Conservation (phyloP, 2,797 vertebrate genomes). For the Neomorphus geoffroyi region DNA sequence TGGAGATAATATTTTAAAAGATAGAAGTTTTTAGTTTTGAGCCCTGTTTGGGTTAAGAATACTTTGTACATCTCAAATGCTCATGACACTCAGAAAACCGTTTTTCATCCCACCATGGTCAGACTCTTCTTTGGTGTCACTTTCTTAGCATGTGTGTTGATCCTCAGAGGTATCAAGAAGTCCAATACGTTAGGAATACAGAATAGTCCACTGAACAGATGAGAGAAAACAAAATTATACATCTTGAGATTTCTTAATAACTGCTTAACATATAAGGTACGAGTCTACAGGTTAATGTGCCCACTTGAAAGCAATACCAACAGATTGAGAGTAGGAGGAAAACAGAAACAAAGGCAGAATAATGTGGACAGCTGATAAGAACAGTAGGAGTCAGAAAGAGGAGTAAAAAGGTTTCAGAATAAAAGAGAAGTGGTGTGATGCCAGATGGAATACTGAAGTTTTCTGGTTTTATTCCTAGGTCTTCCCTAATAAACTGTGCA, state of each 20-base stretch:
- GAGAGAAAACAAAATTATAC: neutral
- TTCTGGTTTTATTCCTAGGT: neutral
- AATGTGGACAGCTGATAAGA: neutral
- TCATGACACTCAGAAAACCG: neutral
- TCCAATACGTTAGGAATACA: neutral
- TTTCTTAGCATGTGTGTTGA: neutral
- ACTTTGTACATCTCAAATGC: neutral
- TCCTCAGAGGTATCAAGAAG: neutral
- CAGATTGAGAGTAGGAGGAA: neutral
- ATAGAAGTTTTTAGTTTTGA: neutral
- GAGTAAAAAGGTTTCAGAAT: neutral
- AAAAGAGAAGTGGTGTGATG: neutral
- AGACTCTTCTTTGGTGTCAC: neutral
- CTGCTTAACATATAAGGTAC: neutral
- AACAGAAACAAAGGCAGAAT: neutral
- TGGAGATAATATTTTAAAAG: neutral
- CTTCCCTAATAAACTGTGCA: neutral
- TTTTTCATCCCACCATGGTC: neutral
- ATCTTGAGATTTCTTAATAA: neutral
- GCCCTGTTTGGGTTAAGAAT: neutral
- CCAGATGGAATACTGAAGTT: neutral
- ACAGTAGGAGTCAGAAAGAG: neutral
- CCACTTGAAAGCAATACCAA: neutral
- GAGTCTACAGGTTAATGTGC: neutral
- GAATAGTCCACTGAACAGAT: neutral